phyloP scores from a whole-genome alignment of 1,140 invertebrate species.

The Triops longicaudatus region DNA sequence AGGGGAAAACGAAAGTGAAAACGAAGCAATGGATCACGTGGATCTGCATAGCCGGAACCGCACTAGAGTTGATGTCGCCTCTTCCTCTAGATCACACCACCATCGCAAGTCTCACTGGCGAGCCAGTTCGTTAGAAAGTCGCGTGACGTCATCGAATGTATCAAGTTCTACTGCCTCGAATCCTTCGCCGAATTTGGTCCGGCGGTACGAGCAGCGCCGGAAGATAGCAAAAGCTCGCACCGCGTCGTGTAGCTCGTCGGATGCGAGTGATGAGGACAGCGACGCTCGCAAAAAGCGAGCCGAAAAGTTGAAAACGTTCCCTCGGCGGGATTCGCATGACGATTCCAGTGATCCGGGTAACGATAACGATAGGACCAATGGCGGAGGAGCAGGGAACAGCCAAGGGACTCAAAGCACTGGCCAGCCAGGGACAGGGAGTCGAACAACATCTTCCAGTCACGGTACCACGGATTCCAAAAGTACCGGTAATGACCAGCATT shows the following conservation, averaged over 20 bases:
- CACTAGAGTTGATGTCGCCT: slow-evolving; percentile 31
- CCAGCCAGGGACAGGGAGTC: neutral
- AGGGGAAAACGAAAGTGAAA: slow-evolving; percentile 35
- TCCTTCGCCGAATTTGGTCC: slow-evolving; percentile 40
- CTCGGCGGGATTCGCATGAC: slow-evolving; percentile 62
- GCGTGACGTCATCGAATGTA: slow-evolving; percentile 34
- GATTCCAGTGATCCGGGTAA: slow-evolving; percentile 58
- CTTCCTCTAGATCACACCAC: slow-evolving; percentile 35
- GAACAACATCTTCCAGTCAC: neutral
- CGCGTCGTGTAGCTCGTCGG: slow-evolving; percentile 78
- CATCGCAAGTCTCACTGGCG: slow-evolving; percentile 28
- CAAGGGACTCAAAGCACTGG: neutral
- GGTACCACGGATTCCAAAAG: neutral
- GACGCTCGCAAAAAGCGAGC: slow-evolving; percentile 68
- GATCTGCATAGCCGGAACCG: neutral
- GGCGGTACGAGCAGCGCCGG: slow-evolving; percentile 53
- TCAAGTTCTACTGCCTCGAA: slow-evolving; percentile 32
- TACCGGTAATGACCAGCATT: neutral
- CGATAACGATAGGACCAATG: slow-evolving; percentile 14
- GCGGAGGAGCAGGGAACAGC: slow-evolving; percentile 17
- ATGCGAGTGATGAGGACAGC: slow-evolving; percentile 82
- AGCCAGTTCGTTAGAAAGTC: slow-evolving; percentile 25
- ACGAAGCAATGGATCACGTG: slow-evolving; percentile 18
- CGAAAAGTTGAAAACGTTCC: slow-evolving; percentile 56
- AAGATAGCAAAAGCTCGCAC: slow-evolving; percentile 68